Percentiles rank a stretch among this genome's conserved stretches.
Conservation (phyloP, 2,113 vertebrate genomes). For the Psilopsiagon aurifrons region DNA sequence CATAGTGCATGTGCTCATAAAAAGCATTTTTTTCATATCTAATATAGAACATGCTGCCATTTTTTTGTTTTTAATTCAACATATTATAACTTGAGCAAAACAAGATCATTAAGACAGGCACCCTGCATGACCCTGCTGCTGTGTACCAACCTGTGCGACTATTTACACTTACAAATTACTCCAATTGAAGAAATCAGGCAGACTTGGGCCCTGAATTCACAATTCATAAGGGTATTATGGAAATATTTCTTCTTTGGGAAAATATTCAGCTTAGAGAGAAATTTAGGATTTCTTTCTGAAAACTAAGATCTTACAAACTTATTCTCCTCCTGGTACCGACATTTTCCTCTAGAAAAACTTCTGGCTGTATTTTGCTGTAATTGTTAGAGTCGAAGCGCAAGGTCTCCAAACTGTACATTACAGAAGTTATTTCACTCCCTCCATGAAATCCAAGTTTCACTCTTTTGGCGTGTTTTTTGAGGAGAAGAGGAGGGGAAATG, state of each 20-base stretch:
- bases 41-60: background rate
- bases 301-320: background rate
- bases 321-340: background rate
- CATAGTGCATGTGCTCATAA: background rate
- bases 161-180: rapidly evolving
- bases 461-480: rapidly evolving
- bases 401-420: too few species aligned
- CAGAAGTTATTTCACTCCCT: background rate
- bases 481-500: background rate
- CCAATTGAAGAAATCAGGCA: background rate
- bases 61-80: background rate
- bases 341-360: background rate
- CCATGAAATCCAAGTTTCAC: background rate
- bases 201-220: background rate
- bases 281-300: background rate
- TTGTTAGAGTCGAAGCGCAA: background rate
- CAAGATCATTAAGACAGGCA: background rate
- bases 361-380: background rate
- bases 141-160: background rate
- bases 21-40: background rate
- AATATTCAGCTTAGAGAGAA: background rate
- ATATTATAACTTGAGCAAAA: background rate
- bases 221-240: background rate
- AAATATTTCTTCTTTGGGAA: background rate
- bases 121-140: background rate